Evolutionary conservation across 2,888 invertebrate genomes (phyloP).

Genomic region (Halictus ligatus): DNA sequence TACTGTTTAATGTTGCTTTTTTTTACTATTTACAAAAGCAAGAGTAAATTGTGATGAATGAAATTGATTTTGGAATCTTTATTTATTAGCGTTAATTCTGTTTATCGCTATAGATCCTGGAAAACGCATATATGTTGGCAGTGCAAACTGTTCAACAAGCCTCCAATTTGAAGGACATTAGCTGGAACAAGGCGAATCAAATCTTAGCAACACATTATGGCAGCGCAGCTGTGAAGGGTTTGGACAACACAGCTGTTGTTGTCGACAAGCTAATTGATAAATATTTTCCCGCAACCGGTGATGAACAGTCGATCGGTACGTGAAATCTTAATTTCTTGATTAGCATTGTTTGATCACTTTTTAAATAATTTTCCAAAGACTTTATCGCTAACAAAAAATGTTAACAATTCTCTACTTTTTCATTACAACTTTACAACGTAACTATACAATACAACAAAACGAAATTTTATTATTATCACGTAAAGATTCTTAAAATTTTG

Average conservation of each 20-base stretch:
- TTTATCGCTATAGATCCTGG: slow-evolving; percentile 74
- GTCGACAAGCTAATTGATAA: slow-evolving; percentile 91
- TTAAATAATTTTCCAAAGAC: too few relatives aligned
- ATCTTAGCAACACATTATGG: slow-evolving; percentile 90
- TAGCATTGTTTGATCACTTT: too few relatives aligned
- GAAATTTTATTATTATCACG: too few relatives aligned
- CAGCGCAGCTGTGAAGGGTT: slow-evolving; percentile 88
- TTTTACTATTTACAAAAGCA: too few relatives aligned
- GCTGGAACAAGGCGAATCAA: slow-evolving; percentile 90
- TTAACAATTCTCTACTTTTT: too few relatives aligned
- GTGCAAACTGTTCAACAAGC: slow-evolving; percentile 84
- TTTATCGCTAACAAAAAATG: too few relatives aligned
- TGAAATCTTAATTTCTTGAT: too few relatives aligned
- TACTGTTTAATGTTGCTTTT: not conserved
- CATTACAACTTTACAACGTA: too few relatives aligned
- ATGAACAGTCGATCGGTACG: slow-evolving; percentile 67
- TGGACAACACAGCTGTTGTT: slow-evolving; percentile 88
- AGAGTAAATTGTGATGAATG: not conserved
- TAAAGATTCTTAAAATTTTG: too few relatives aligned
- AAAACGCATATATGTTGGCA: slow-evolving; percentile 77
- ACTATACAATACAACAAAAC: too few relatives aligned
- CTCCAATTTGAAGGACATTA: slow-evolving; percentile 88
- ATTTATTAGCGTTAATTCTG: not conserved
- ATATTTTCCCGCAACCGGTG: slow-evolving; percentile 87
- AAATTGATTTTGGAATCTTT: not conserved